phyloP scores from a whole-genome alignment of 2,797 vertebrate species.

The Pipistrellus pipistrellus region DNA sequence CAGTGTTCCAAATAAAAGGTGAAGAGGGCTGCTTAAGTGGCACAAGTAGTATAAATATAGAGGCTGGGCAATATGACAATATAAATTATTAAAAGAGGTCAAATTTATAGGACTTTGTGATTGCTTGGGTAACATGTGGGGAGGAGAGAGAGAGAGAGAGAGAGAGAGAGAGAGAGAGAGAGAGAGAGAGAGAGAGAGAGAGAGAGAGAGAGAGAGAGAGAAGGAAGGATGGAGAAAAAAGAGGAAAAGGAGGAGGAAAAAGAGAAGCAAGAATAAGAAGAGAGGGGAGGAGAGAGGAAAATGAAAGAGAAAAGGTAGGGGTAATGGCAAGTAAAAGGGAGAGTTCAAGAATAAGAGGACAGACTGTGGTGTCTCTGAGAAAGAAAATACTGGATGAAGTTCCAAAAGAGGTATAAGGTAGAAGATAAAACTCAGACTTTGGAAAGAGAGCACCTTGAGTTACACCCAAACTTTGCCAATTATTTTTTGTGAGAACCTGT shows the following conservation, averaged over 20 bases:
- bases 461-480: not conserved
- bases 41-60: not conserved
- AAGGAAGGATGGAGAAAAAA: not conserved
- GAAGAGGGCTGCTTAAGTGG: not conserved
- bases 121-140: not conserved
- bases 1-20: not conserved
- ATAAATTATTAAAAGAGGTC: not conserved
- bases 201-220: not conserved
- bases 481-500: slow-evolving; percentile 14
- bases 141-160: not conserved
- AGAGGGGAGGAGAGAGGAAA: too few relatives aligned
- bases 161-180: rapidly evolving
- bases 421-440: not conserved
- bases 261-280: too few relatives aligned
- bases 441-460: not conserved
- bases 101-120: not conserved
- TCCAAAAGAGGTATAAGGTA: not conserved
- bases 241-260: too few relatives aligned
- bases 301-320: not conserved
- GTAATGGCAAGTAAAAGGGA: not conserved
- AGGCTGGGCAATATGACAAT: not conserved
- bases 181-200: too few relatives aligned
- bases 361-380: not conserved
- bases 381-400: not conserved
- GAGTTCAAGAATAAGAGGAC: not conserved